phyloP scores from a whole-genome alignment of 2,888 invertebrate species.

The Aleiodes alternator region DNA sequence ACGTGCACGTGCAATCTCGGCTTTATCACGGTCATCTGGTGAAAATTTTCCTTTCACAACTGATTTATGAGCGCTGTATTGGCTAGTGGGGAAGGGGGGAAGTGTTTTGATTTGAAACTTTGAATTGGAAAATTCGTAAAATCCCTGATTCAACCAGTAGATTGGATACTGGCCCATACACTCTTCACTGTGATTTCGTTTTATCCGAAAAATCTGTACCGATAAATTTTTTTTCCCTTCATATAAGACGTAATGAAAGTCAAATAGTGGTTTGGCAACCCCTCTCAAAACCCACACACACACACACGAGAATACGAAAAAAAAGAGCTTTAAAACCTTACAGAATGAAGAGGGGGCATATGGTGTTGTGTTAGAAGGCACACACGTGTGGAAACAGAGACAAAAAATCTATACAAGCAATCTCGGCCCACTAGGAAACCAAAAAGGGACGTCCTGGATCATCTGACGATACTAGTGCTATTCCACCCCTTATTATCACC shows the following conservation, averaged over 20 bases:
- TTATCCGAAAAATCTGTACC: constrained; percentile 54
- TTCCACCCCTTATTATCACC: constrained; percentile 67
- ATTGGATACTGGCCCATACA: constrained; percentile 9
- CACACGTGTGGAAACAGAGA: constrained; percentile 36
- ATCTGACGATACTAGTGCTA: constrained; percentile 30
- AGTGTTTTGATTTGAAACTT: constrained; percentile 38
- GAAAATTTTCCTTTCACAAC: constrained; percentile 53
- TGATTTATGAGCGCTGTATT: constrained; percentile 53
- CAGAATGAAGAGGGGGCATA: constrained; percentile 45
- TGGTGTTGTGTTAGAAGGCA: constrained; percentile 53
- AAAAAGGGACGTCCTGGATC: constrained; percentile 40
- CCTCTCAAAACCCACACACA: constrained; percentile 29
- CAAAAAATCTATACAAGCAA: constrained; percentile 32
- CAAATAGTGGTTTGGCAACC: constrained; percentile 72
- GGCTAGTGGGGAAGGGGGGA: constrained; percentile 40
- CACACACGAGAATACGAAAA: constrained; percentile 1
- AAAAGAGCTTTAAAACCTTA: constrained; percentile 43
- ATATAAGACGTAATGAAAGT: constrained; percentile 73
- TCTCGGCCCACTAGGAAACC: constrained; percentile 23
- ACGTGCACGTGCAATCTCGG: constrained; percentile 41
- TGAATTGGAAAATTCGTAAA: constrained; percentile 63
- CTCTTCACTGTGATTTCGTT: constrained; percentile 32
- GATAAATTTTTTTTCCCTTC: constrained; percentile 68
- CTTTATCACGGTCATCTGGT: constrained; percentile 46
- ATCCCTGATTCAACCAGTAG: constrained; percentile 49